Evolutionary conservation across 2,113 vertebrate genomes (phyloP).

Genomic region (Macrotis lagotis): DNA sequence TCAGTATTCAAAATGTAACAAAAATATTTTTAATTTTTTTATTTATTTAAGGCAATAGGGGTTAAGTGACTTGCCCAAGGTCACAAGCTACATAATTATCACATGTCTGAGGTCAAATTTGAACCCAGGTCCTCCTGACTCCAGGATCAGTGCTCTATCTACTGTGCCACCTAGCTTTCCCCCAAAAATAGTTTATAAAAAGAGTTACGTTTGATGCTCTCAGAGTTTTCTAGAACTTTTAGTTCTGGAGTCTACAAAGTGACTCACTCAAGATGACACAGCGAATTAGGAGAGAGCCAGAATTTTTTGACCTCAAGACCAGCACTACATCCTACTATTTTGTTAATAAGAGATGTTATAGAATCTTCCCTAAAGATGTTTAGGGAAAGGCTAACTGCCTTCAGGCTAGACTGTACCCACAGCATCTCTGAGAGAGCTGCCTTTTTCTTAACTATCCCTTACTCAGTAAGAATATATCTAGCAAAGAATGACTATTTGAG

Average conservation of each 20-base stretch:
- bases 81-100: too few relatives aligned
- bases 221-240: neutral
- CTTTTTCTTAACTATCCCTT: conserved; percentile 33
- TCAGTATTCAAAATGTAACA: neutral
- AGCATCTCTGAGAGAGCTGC: conserved; percentile 18
- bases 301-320: neutral
- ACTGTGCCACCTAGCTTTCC: too few relatives aligned
- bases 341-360: neutral
- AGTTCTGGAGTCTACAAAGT: neutral
- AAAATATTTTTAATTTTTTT: neutral
- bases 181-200: too few relatives aligned
- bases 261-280: neutral
- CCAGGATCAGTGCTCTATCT: too few relatives aligned
- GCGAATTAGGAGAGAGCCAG: neutral
- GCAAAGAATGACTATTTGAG: neutral
- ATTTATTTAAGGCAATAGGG: too few relatives aligned
- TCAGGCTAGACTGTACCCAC: neutral
- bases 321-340: neutral
- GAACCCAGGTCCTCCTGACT: too few relatives aligned
- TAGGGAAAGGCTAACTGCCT: conserved; percentile 15
- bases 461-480: neutral
- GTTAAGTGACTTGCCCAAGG: too few relatives aligned
- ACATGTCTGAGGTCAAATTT: too few relatives aligned
- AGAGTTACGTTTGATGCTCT: neutral
- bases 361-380: conserved; percentile 7